Evolutionary conservation across 2,113 vertebrate species (phyloP).

Genomic region (Puntigrus tetrazona): DNA sequence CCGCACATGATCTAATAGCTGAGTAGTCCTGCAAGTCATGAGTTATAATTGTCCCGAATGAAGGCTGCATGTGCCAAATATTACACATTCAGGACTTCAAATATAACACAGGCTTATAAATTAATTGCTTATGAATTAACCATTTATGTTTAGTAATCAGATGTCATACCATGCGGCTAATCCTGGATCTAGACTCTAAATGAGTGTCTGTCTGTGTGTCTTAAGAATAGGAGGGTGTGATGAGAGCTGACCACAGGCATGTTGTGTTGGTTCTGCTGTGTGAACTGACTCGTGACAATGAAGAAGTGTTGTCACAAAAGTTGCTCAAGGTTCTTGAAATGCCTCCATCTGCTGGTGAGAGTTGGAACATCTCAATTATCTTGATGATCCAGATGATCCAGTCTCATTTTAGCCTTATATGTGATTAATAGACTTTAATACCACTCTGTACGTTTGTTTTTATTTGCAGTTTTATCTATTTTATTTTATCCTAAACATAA

Average conservation of each 20-base stretch:
- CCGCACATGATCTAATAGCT: not conserved
- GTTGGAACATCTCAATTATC: not conserved
- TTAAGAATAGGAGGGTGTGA: conserved; percentile 2
- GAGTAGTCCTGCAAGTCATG: not conserved
- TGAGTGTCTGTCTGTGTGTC: conserved; percentile 18
- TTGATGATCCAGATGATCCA: not conserved
- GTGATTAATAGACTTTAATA: not conserved
- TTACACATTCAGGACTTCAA: not conserved
- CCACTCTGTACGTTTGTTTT: too few species aligned
- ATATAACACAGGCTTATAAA: not conserved
- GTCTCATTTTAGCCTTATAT: not conserved
- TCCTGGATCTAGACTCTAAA: conserved; percentile 12
- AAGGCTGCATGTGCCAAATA: not conserved
- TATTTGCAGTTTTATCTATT: not conserved
- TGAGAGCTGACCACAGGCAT: not conserved
- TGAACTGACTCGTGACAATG: not conserved
- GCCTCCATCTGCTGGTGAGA: conserved; percentile 41
- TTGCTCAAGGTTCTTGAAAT: not conserved
- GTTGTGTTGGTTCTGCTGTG: not conserved
- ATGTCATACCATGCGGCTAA: not conserved
- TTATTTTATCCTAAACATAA: not conserved
- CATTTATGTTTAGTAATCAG: conserved; percentile 1
- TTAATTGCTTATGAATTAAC: not conserved
- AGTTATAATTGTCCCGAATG: not conserved
- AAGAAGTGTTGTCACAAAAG: not conserved